These are phyloP conservation scores for Apamea anceps DNA, from an alignment of 2,888 invertebrate species.

Conservation along the genomic window DNA sequence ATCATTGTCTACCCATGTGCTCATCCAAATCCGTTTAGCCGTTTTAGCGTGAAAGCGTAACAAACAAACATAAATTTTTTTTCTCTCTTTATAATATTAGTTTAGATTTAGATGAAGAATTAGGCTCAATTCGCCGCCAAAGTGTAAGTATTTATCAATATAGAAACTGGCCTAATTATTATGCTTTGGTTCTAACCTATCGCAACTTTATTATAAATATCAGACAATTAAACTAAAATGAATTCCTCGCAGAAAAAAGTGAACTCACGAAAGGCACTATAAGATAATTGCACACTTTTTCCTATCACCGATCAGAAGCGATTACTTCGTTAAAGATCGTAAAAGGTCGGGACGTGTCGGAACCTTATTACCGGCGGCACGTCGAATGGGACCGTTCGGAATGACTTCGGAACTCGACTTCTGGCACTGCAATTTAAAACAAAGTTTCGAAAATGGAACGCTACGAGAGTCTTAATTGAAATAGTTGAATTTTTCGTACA, in stretches of 20 bases:
- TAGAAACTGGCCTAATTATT: background rate
- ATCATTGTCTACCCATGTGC: no score
- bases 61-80: no score
- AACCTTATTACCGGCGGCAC: constrained; percentile 74
- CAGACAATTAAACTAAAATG: constrained; percentile 25
- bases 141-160: background rate
- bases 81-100: no score
- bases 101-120: background rate
- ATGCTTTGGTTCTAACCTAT: no score
- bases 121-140: background rate
- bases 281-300: constrained; percentile 68
- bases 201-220: background rate
- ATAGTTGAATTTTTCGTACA: constrained; percentile 80
- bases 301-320: constrained; percentile 66
- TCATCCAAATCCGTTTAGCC: background rate
- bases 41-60: background rate
- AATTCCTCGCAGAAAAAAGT: constrained; percentile 25
- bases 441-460: constrained; percentile 83
- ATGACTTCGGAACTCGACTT: constrained; percentile 77
- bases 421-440: constrained; percentile 81
- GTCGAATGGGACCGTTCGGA: constrained; percentile 71
- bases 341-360: constrained; percentile 75
- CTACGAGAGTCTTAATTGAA: constrained; percentile 85
- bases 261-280: constrained; percentile 43
- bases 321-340: constrained; percentile 75